Base-by-base conservation (phyloP, 2,888 invertebrate species). In the Odontothrips loti region DNA sequence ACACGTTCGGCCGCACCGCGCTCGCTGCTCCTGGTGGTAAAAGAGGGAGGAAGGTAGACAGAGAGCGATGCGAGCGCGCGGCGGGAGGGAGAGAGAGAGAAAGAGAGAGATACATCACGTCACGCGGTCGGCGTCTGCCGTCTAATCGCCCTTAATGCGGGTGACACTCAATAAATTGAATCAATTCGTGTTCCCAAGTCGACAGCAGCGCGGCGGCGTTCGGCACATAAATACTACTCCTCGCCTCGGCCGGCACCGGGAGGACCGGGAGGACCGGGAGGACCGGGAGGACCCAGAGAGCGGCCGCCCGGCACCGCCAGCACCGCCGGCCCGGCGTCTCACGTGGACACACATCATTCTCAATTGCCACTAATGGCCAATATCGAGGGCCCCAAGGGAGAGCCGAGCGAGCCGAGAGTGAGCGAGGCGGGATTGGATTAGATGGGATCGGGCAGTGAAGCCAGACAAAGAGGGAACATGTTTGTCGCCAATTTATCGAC, bases 311-410 rank as follows among this genome's bases (percentile, higher is more conserved):
- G 58, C 58, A 6, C 15, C 58, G 58, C 6, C 51, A 10, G 51
- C 68, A 23, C 68, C n/a, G 68, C 23, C 68, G 68, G 23, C 68
- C n/a, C 68, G 68, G 23, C 68, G 68, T 75, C 68, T 75, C 27
- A 75, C 68, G 68, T 75, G 68, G 23, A 75, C 68, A 75, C 68
- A 75, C 68, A 75, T 75, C 68, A 75, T 75, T 75, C 68, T 75
- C 68, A 75, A 75, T 75, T 75, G 68, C 23, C 68, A 75, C 68
- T 75, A 75, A 75, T 75, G 68, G 68, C 68, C 68, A 75, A 75
- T 75, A 75, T 75, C 68, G 68, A 23, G 68, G 68, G 12, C 68
- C 68, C 11, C 34, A 6, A 43, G 34, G 34, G 34, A 43, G 34
- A 6, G 34, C 34, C 34, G 34, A 43, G 34, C 34, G 3, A 11